These are phyloP conservation scores for Pseudotriccus pelzelni DNA, from an alignment of 2,797 vertebrate species.

Conservation along the genomic window DNA sequence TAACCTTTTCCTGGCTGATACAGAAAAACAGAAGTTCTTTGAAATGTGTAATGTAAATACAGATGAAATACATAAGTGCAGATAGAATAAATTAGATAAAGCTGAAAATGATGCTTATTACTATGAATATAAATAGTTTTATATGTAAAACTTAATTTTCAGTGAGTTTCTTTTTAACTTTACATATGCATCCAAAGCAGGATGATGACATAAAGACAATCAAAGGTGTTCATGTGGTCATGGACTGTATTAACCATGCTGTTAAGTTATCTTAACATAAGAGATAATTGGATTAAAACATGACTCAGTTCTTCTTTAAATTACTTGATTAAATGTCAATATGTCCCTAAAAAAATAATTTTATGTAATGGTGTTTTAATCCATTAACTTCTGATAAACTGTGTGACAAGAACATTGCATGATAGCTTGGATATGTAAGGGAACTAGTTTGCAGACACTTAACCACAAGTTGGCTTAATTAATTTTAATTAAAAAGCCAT, in stretches of 20 bases:
- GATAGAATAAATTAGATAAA: neutral
- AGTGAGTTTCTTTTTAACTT: neutral
- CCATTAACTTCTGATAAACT: neutral
- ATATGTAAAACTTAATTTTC: neutral
- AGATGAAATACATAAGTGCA: neutral
- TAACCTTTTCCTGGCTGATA: neutral
- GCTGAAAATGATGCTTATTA: neutral
- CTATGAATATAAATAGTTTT: neutral
- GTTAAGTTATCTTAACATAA: neutral
- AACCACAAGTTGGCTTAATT: neutral
- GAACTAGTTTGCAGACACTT: neutral
- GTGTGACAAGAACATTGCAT: neutral
- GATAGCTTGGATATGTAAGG: neutral
- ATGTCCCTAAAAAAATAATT: neutral
- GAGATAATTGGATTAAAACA: neutral
- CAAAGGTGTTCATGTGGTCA: neutral
- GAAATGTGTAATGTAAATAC: neutral
- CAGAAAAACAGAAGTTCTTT: neutral
- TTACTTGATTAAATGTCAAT: neutral
- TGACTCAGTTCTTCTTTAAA: neutral
- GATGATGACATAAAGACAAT: neutral
- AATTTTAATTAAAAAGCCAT: slow-evolving; percentile 24
- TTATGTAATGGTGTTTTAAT: neutral
- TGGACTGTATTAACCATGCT: neutral
- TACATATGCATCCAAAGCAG: neutral